A percentile compares a stretch with the other conserved stretches of the same genome.
Evolutionary conservation across 2,797 vertebrate species (phyloP).

Genomic region (Premnoplex brunnescens): DNA sequence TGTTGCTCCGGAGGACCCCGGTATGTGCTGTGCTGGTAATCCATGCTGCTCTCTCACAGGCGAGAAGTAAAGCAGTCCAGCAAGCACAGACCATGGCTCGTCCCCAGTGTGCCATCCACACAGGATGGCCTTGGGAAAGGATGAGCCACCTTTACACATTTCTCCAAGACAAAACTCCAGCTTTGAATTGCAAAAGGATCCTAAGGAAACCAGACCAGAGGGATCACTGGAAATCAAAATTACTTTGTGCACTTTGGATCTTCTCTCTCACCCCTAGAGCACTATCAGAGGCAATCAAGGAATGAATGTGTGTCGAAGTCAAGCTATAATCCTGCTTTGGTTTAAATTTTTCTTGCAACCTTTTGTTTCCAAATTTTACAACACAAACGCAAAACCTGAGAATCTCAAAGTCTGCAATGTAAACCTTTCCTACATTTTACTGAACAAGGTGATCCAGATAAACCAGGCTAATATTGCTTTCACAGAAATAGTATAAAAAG

Average conservation of each 20-base stretch:
- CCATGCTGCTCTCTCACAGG: accelerated
- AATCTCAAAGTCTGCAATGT: background rate
- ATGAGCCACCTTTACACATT: background rate
- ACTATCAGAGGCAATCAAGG: background rate
- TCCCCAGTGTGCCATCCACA: background rate
- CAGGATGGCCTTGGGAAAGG: background rate
- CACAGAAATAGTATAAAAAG: background rate
- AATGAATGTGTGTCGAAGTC: background rate
- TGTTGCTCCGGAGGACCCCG: background rate
- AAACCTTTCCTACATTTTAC: background rate
- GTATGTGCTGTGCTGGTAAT: accelerated
- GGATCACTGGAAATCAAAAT: background rate
- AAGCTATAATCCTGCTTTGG: background rate
- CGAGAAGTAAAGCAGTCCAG: background rate
- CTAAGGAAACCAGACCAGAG: background rate
- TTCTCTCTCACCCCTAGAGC: background rate
- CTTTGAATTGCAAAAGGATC: background rate
- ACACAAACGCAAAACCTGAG: background rate
- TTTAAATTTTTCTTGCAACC: background rate
- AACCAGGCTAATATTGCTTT: background rate
- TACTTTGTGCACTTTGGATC: background rate
- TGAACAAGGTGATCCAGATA: background rate
- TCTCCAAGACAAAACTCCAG: background rate
- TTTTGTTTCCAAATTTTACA: background rate
- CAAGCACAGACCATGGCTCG: background rate